A percentile compares a stretch with the other conserved stretches of the same genome.
These are phyloP conservation scores for Acanthococcus lagerstroemiae DNA, from an alignment of 2,888 invertebrate genomes.

Conservation along the genomic window DNA sequence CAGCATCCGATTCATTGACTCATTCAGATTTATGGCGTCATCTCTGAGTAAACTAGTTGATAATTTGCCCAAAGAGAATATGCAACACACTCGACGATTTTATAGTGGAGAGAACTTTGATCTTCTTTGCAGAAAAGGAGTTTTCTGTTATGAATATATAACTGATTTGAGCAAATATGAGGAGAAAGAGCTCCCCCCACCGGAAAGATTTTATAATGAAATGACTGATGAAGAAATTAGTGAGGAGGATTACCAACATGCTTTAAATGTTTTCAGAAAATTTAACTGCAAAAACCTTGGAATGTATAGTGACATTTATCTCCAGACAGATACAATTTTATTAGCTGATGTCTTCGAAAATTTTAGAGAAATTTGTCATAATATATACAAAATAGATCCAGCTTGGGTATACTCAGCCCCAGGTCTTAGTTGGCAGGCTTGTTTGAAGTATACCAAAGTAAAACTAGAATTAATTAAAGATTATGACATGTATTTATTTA, in stretches of 20 bases:
- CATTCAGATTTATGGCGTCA: no score
- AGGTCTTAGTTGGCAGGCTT: conserved; percentile 6
- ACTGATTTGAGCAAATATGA: background rate
- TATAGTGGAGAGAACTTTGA: no score
- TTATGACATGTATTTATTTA: conserved; percentile 8
- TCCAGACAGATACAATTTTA: background rate
- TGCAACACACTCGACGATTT: no score
- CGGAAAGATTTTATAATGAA: conserved; percentile 6
- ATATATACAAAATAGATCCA: conserved; percentile 19
- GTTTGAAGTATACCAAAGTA: background rate
- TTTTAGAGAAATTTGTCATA: conserved; percentile 36
- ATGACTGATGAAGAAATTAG: conserved; percentile 6
- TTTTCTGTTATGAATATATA: background rate
- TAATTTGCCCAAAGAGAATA: no score
- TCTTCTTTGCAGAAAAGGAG: background rate
- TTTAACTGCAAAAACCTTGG: conserved; percentile 4
- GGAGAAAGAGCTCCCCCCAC: background rate
- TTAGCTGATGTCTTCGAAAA: conserved; percentile 36
- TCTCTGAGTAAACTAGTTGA: no score
- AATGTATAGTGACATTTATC: no score
- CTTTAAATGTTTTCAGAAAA: conserved; percentile 10
- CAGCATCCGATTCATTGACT: no score
- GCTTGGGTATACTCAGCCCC: conserved; percentile 18
- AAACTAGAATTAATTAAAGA: conserved; percentile 16
- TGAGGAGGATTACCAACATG: conserved; percentile 8